Evolutionary conservation across 1,140 invertebrate genomes (phyloP).

Genomic region (Hirudo medicinalis): DNA sequence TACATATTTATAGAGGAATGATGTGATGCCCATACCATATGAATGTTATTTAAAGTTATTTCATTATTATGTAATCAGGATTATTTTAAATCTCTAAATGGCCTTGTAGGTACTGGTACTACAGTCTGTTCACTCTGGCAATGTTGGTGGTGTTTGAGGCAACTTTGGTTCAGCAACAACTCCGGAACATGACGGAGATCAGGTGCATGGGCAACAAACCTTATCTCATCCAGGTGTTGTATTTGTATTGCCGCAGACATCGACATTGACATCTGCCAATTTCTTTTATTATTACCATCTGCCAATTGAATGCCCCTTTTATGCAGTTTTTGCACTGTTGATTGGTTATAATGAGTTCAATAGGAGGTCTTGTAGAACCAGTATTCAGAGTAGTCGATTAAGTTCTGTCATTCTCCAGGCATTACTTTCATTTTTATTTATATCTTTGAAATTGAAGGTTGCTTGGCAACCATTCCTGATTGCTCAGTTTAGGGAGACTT

Average conservation of each 20-base stretch:
- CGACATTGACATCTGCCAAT: too few species aligned
- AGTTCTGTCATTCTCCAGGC: conserved; percentile 3
- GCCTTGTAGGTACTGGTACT: conserved; percentile 51
- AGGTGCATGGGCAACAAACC: conserved; percentile 99
- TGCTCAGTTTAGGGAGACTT: too few species aligned
- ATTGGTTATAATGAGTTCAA: too few species aligned
- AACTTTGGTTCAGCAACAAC: conserved; percentile 91
- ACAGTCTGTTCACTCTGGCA: conserved; percentile 87
- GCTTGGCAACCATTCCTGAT: too few species aligned
- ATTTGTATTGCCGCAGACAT: neutral
- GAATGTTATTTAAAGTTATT: neutral
- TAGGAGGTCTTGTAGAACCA: neutral
- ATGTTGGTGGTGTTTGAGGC: conserved; percentile 98
- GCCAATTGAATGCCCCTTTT: too few species aligned
- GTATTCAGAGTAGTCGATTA: neutral
- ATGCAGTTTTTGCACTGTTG: too few species aligned
- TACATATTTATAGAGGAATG: conserved; percentile 51
- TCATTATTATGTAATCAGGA: too few species aligned
- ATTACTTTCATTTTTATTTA: too few species aligned
- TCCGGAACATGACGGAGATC: conserved; percentile 97
- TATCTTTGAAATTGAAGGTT: too few species aligned
- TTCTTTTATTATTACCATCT: too few species aligned
- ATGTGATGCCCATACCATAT: conserved; percentile 26
- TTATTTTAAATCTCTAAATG: too few species aligned
- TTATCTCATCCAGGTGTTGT: conserved; percentile 62